These are phyloP conservation scores for Hemitrygon akajei DNA, from an alignment of 2,797 vertebrate species.

Conservation along the genomic window DNA sequence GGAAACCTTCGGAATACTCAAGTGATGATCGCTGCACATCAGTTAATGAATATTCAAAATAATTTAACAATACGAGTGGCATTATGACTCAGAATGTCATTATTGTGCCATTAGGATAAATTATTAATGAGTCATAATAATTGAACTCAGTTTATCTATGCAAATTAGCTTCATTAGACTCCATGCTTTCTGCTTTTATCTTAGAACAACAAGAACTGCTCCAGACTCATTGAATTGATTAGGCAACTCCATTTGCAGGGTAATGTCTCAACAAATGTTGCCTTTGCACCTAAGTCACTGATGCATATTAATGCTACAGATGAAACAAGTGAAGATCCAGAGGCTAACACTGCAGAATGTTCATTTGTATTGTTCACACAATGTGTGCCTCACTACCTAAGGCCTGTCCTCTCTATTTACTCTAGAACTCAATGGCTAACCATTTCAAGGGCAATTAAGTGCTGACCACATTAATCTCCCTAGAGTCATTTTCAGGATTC, in stretches of 20 bases:
- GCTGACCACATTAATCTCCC: no score
- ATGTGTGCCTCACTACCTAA: no score
- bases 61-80: not conserved
- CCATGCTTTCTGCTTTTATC: not conserved
- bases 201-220: not conserved
- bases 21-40: not conserved
- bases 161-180: not conserved
- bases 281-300: not conserved
- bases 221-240: no score
- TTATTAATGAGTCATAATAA: conserved; percentile 6
- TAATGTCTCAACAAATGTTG: not conserved
- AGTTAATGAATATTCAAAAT: not conserved
- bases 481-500: no score
- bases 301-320: not conserved
- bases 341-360: not conserved
- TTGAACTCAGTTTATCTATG: not conserved
- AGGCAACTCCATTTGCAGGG: not conserved
- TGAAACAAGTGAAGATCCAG: not conserved
- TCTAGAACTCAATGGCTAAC: no score
- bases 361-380: no score
- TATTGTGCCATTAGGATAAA: not conserved
- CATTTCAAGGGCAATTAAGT: no score
- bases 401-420: no score
- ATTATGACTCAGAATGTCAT: not conserved
- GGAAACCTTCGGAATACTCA: not conserved